phyloP scores from a whole-genome alignment of 2,888 invertebrate species.

The Ptychoptera contaminata region DNA sequence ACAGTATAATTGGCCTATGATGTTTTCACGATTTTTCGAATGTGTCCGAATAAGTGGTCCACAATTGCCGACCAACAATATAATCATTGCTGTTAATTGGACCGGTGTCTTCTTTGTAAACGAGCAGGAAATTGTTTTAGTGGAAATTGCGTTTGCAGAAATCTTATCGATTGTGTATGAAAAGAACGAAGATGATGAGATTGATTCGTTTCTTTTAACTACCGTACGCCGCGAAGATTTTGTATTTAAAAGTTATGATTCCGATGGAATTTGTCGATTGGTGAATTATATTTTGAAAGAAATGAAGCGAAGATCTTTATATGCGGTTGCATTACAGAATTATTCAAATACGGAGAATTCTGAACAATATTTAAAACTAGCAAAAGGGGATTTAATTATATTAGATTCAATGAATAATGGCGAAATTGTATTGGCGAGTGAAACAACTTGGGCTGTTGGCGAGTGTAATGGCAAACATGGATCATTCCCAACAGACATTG shows the following conservation, averaged over 20 bases:
- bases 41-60: slow-evolving; percentile 63
- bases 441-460: slow-evolving; percentile 51
- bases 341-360: slow-evolving; percentile 17
- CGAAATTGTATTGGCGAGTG: slow-evolving; percentile 49
- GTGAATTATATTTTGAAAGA: slow-evolving; percentile 75
- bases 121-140: slow-evolving; percentile 74
- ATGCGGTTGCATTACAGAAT: slow-evolving; percentile 50
- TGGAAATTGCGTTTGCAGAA: slow-evolving; percentile 72
- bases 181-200: slow-evolving; percentile 33
- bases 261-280: slow-evolving; percentile 68
- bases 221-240: slow-evolving; percentile 83
- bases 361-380: slow-evolving; percentile 37
- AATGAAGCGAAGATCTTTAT: slow-evolving; percentile 69
- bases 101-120: slow-evolving; percentile 86
- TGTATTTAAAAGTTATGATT: slow-evolving; percentile 76
- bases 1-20: slow-evolving; percentile 83
- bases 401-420: slow-evolving; percentile 62
- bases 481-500: slow-evolving; percentile 71
- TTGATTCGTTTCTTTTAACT: slow-evolving; percentile 56
- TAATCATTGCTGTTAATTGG: slow-evolving; percentile 89
- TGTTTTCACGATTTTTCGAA: slow-evolving; percentile 90
- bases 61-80: slow-evolving; percentile 47
- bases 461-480: slow-evolving; percentile 55
- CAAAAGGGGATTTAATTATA: slow-evolving; percentile 68
- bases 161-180: slow-evolving; percentile 49